Evolutionary conservation across 2,113 vertebrate species (phyloP).

Genomic region (Talpa occidentalis): DNA sequence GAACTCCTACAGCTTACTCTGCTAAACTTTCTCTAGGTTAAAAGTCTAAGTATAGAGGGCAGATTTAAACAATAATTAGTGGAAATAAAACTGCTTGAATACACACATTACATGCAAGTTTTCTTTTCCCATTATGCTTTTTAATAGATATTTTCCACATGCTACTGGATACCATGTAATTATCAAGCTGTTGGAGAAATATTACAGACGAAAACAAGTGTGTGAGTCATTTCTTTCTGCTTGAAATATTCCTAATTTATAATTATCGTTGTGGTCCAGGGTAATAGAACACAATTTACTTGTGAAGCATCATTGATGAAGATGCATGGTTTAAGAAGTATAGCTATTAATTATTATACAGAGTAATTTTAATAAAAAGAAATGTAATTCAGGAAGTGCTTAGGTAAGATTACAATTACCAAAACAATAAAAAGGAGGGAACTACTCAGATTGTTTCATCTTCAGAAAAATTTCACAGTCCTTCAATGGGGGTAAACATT

Average conservation of each 20-base stretch:
- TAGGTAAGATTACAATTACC: not conserved
- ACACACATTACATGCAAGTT: not conserved
- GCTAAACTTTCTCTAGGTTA: not conserved
- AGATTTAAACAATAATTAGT: not conserved
- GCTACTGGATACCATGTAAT: conserved; percentile 33
- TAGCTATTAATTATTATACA: not conserved
- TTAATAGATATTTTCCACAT: conserved; percentile 58
- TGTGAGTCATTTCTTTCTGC: conserved; percentile 49
- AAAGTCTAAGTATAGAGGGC: not conserved
- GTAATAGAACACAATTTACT: conserved; percentile 42
- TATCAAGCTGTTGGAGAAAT: conserved; percentile 57
- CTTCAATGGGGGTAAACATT: not conserved
- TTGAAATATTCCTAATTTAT: conserved; percentile 65
- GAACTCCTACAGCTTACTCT: not conserved
- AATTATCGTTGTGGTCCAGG: conserved; percentile 27
- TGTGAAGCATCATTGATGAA: conserved; percentile 19
- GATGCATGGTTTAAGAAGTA: not conserved
- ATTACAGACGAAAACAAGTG: conserved; percentile 60
- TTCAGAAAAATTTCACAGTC: not conserved
- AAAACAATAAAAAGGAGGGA: not conserved
- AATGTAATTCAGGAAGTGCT: not conserved
- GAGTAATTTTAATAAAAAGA: not conserved
- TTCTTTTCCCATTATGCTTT: conserved; percentile 63
- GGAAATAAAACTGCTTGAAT: not conserved
- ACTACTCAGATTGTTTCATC: not conserved